Conservation (phyloP, 2,113 vertebrate genomes). For the Plectropomus leopardus region DNA sequence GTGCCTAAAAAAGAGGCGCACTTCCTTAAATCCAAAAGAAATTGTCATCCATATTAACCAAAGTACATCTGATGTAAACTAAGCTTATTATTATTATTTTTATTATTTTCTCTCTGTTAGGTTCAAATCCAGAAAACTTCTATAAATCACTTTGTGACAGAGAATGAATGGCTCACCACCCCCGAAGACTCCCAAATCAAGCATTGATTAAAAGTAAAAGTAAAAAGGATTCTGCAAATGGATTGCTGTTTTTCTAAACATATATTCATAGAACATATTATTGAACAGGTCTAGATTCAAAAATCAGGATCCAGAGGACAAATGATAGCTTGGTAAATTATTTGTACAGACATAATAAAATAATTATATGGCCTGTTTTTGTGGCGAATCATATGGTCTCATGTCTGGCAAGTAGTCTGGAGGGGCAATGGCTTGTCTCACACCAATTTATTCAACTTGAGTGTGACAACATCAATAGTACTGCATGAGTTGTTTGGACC, state of each 20-base stretch:
- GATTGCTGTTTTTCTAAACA: background rate
- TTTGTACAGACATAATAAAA: background rate
- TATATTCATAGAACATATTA: too few relatives aligned
- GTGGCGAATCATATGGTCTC: background rate
- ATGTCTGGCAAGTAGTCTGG: background rate
- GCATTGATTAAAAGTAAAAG: background rate
- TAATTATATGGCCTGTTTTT: background rate
- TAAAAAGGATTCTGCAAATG: background rate
- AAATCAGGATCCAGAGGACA: background rate
- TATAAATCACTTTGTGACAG: background rate
- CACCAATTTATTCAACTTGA: constrained; percentile 8
- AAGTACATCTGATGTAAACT: background rate
- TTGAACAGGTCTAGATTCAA: background rate
- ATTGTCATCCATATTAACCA: background rate
- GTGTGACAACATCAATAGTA: background rate
- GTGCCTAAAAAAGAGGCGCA: background rate
- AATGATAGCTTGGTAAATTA: background rate
- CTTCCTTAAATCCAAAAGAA: background rate
- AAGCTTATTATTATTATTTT: too few relatives aligned
- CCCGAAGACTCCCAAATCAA: background rate
- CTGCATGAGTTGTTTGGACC: background rate
- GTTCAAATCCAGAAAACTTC: background rate
- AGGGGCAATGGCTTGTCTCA: too few relatives aligned
- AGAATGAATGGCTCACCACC: background rate
- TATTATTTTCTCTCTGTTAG: background rate